phyloP scores from a whole-genome alignment of 2,888 invertebrate genomes.

The Amitus sp. region DNA sequence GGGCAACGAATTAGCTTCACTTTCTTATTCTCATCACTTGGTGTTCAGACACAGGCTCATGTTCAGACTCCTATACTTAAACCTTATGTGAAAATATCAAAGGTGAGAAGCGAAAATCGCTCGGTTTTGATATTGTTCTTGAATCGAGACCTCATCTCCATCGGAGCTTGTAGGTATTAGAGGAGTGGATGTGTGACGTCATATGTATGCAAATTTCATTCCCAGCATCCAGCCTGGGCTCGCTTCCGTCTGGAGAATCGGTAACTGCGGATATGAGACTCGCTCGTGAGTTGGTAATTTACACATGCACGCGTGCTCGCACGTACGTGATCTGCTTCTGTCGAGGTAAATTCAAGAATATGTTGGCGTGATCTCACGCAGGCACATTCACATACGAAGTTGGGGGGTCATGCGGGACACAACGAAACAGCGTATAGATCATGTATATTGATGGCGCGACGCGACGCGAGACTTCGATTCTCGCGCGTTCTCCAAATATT shows the following conservation, averaged over 20 bases:
- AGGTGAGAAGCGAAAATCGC: neutral
- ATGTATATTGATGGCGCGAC: constrained; percentile 56
- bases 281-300: constrained; percentile 36
- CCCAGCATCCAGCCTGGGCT: constrained; percentile 40
- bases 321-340: constrained; percentile 22
- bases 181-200: constrained; percentile 45
- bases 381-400: constrained; percentile 25
- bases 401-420: constrained; percentile 33
- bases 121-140: constrained; percentile 16
- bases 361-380: constrained; percentile 21
- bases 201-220: constrained; percentile 50
- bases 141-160: constrained; percentile 57
- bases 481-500: constrained; percentile 56
- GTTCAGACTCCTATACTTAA: too few relatives aligned
- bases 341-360: constrained; percentile 21
- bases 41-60: too few relatives aligned
- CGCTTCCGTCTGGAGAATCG: constrained; percentile 57
- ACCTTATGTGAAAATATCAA: too few relatives aligned
- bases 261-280: constrained; percentile 52
- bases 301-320: constrained; percentile 33
- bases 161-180: constrained; percentile 58
- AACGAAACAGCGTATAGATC: constrained; percentile 55
- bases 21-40: too few relatives aligned
- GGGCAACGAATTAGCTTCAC: too few relatives aligned
- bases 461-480: constrained; percentile 55